These are phyloP conservation scores for Xiphydria camelus DNA, from an alignment of 2,888 invertebrate genomes.

Conservation along the genomic window DNA sequence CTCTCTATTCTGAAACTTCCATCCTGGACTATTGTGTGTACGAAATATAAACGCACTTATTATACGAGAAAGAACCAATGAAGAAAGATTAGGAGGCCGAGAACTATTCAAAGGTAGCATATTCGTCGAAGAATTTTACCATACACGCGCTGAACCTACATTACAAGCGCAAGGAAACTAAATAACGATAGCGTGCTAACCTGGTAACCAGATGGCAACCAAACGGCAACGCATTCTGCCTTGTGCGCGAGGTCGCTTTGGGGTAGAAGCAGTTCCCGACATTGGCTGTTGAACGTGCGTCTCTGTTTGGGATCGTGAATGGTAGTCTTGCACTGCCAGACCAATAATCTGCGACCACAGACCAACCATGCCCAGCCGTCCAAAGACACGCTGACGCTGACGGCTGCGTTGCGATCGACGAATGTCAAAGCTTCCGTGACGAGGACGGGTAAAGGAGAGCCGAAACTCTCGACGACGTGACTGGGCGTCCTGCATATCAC, in stretches of 20 bases:
- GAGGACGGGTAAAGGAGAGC: constrained; percentile 80
- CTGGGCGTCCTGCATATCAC: constrained; percentile 75
- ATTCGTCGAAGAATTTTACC: no score
- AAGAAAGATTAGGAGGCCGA: no score
- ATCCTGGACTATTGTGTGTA: no score
- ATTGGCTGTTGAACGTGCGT: constrained; percentile 66
- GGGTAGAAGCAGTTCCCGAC: constrained; percentile 84
- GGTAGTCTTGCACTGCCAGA: constrained; percentile 77
- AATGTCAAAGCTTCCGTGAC: constrained; percentile 88
- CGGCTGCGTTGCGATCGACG: constrained; percentile 67
- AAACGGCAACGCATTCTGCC: constrained; percentile 80
- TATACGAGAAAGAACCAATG: no score
- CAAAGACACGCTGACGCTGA: constrained; percentile 68
- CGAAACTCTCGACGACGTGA: constrained; percentile 79
- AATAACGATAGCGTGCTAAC: no score
- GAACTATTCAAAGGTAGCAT: no score
- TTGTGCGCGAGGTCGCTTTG: constrained; percentile 91
- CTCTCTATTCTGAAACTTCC: no score
- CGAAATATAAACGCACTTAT: no score
- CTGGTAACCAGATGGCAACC: constrained; percentile 64
- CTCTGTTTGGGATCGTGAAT: constrained; percentile 49
- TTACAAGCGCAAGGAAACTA: no score
- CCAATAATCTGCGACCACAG: constrained; percentile 78
- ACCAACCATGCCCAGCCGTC: constrained; percentile 86
- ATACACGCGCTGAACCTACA: no score